These are phyloP conservation scores for Urocynchramus pylzowi DNA, from an alignment of 2,113 vertebrate species.

Conservation along the genomic window DNA sequence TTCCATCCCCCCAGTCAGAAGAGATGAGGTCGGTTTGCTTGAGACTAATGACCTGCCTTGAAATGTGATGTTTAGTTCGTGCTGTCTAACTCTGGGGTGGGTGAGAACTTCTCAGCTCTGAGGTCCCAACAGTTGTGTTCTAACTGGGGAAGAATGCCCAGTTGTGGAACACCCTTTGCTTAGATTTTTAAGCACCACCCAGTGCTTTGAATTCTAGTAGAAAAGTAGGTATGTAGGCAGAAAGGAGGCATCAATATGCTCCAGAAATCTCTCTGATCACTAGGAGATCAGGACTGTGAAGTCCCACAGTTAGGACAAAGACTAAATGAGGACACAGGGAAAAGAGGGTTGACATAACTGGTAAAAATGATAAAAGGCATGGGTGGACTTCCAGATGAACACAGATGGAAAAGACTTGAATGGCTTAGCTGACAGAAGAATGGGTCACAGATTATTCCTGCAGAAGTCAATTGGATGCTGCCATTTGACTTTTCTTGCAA, in stretches of 20 bases:
- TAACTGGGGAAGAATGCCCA: not conserved
- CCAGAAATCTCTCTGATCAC: not conserved
- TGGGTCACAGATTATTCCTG: not conserved
- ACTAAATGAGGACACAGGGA: not conserved
- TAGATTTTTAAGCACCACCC: not conserved
- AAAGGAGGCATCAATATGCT: not conserved
- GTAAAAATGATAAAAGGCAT: not conserved
- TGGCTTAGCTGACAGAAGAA: not conserved
- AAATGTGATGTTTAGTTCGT: not conserved
- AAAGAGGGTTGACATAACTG: not conserved
- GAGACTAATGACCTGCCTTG: not conserved
- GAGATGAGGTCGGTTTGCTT: not conserved
- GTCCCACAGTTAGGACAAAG: not conserved
- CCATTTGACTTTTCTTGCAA: slow-evolving; percentile 15
- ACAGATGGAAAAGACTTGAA: not conserved
- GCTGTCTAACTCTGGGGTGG: not conserved
- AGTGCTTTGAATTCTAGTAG: not conserved
- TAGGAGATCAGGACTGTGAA: not conserved
- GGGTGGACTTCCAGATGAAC: not conserved
- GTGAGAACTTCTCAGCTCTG: not conserved
- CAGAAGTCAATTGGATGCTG: slow-evolving; percentile 1
- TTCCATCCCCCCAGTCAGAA: not conserved
- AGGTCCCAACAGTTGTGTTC: not conserved
- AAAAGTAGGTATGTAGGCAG: not conserved
- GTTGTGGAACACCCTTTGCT: not conserved